Evolutionary conservation across 2,113 vertebrate species (phyloP), one percentile per base, ranked within the genome.

Genomic region (Eublepharis macularius): DNA sequence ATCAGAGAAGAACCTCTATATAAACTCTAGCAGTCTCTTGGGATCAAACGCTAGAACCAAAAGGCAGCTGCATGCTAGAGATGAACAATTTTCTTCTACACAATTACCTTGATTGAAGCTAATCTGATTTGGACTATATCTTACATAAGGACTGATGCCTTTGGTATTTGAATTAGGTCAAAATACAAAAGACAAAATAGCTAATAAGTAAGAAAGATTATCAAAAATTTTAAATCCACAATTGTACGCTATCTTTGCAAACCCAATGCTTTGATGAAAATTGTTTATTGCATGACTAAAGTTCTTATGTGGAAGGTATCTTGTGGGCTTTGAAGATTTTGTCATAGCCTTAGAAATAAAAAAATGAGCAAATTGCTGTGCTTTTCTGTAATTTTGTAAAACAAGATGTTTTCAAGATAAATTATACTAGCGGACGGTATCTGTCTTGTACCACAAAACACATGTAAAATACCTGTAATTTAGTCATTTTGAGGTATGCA

Each of bases 381-480:
- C 95, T 98, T 99, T 99, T 98, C 97, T 97, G 93, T 98, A 97
- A 98, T 98, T 99, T 98, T 95, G 89, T 96, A 95, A 96, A 97
- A 94, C 95, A 96, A 90, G 94, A 94, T 97, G 92, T 88, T 86
- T 98, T 98, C 95, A 96, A 97, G 96, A 97, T 96, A 97, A 98
- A 98, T 98, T 98, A 98, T 96, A 97, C 97, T 96, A 97, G 96
- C 94, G 94, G 95, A 97, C 90, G 91, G 90, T 95, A 95, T 97
- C 96, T 97, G 95, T 96, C 97, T 96, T 96, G 88, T 94, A 92
- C 95, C 93, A 96, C 95, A 96, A 97, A 97, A 97, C 95, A 96
- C 95, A 96, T 97, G 96, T 96, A 97, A 97, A 97, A 97, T 96
- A 96, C 94, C 96, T 95, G 95, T 96, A 97, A 97, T 97, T 97